Conservation (phyloP, 2,113 vertebrate species). For the Macrotus californicus region DNA sequence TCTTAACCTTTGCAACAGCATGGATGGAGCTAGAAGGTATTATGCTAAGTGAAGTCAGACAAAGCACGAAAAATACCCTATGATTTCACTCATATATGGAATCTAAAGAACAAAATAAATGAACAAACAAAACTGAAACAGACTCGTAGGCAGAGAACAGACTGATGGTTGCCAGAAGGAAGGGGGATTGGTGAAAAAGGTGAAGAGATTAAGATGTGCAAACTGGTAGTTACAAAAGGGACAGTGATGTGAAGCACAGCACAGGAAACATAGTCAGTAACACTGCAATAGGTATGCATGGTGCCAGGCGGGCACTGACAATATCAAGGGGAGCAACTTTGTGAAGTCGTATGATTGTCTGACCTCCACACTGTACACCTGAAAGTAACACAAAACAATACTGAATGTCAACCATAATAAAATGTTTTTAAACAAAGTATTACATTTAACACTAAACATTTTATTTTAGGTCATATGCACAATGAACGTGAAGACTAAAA, state of each 20-base stretch:
- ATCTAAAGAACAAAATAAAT: background rate
- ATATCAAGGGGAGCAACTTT: background rate
- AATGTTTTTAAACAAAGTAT: background rate
- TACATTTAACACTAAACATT: background rate
- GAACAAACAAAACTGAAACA: background rate
- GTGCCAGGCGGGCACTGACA: background rate
- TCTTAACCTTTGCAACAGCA: background rate
- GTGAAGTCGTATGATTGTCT: background rate
- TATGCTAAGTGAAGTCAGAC: background rate
- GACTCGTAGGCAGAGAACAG: background rate
- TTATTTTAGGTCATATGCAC: background rate
- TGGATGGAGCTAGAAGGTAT: background rate
- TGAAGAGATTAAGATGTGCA: background rate
- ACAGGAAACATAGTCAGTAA: background rate
- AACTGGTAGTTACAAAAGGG: background rate
- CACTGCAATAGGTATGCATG: background rate
- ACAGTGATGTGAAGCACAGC: background rate
- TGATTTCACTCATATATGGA: background rate
- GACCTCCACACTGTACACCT: background rate
- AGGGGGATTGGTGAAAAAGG: background rate
- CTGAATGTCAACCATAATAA: background rate
- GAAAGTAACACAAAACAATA: background rate
- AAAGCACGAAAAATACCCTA: background rate
- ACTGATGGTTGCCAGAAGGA: background rate
- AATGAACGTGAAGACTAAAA: constrained; percentile 8